Evolutionary conservation across 2,888 invertebrate species (phyloP), one percentile per base, ranked within the genome.

Genomic region (Drosophila mulleri): DNA sequence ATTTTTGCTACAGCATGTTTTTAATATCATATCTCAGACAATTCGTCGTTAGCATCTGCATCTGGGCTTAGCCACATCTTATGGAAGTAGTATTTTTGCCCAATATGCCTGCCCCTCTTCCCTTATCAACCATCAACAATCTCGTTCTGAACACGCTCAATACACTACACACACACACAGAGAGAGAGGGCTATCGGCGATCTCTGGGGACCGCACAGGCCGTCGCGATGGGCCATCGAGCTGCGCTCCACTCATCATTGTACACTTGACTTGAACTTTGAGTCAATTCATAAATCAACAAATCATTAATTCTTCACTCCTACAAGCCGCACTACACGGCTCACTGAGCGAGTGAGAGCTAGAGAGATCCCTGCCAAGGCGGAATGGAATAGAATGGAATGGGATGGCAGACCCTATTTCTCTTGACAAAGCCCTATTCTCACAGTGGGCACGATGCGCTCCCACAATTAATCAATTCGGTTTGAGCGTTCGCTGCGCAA

Each of bases 241-340:
- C 39, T 48, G 32, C 45, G 57, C 52, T 56, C 35, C 79, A 63
- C 75, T 76, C 72, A 78, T 77, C 86, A 85, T 89, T 67, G 75
- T 83, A 78, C 89, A 91, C 90, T 91, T 91, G 91, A 92, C 92
- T 83, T 83, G 87, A 83, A 89, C 89, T 88, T 71, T 79, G 66
- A 79, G 75, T 83, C 87, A 90, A 92, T 91, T 90, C 91, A 91
- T 92, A 92, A 91, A 91, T 91, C 91, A 91, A 91, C 91, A 92
- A 84, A 88, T 90, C 91, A 91, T 91, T 91, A 90, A 90, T 89
- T 88, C 83, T 83, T 73, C 79, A 88, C 89, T 89, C 78, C 84
- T 64, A 69, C 68, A 70, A 83, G 45, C 81, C 74, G 52, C 26
- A 23, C 32, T 37, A 35, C 53, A 69, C 72, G 80, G 73, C 72